Conservation (phyloP, 2,113 vertebrate species). For the Marmota monax region DNA sequence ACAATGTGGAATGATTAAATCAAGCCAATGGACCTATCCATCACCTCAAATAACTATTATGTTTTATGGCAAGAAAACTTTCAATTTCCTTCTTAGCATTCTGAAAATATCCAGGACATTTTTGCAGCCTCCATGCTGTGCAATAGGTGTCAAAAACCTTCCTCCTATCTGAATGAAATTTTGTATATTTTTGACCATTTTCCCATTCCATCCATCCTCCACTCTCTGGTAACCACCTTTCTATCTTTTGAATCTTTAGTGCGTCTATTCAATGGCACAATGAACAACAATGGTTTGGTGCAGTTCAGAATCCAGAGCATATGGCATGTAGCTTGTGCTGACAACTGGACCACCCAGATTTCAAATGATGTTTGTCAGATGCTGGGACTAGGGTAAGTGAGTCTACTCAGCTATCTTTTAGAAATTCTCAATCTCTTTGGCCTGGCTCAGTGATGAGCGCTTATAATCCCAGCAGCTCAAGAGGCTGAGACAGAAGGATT, state of each 20-base stretch:
- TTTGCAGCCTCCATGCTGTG: not conserved
- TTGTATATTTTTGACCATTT: not conserved
- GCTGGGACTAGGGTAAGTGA: constrained; percentile 91
- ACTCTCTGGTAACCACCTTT: not conserved
- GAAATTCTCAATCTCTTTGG: not conserved
- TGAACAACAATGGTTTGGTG: constrained; percentile 82
- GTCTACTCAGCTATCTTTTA: not conserved
- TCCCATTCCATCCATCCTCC: rapidly evolving
- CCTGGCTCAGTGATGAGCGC: too few species aligned
- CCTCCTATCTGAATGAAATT: not conserved
- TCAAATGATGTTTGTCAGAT: constrained; percentile 90
- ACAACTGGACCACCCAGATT: constrained; percentile 88
- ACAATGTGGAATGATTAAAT: not conserved
- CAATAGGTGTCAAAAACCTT: not conserved
- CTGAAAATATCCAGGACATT: not conserved
- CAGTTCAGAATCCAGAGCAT: constrained; percentile 82
- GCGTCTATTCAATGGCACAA: constrained; percentile 85
- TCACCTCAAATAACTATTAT: not conserved
- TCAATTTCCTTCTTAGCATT: not conserved
- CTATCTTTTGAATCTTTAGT: constrained; percentile 76
- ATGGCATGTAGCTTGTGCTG: constrained; percentile 86
- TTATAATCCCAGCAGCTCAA: too few species aligned
- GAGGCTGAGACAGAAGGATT: too few species aligned
- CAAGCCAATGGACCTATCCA: not conserved
- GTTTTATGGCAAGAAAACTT: not conserved